phyloP scores from a whole-genome alignment of 2,113 vertebrate species.

The Spilogale gracilis region DNA sequence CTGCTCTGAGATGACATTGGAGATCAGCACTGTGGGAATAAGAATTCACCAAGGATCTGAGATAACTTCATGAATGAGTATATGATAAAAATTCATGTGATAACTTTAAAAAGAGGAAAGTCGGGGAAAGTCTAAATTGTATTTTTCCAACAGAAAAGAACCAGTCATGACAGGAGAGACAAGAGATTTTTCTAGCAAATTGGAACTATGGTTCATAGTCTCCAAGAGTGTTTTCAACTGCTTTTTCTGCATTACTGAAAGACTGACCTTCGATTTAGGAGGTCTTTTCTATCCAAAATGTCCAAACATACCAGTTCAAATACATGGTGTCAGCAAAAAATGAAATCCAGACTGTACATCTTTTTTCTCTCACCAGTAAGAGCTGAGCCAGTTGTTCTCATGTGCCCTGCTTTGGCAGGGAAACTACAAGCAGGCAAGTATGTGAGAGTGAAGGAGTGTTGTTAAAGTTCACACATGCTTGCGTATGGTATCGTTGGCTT shows the following conservation, averaged over 20 bases:
- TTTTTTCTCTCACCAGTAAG: background rate
- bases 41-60: background rate
- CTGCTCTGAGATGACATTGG: background rate
- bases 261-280: background rate
- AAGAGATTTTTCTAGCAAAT: background rate
- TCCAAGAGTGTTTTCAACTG: background rate
- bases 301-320: slow-evolving; percentile 18
- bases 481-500: background rate
- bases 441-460: background rate
- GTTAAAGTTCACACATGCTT: background rate
- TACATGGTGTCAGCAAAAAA: slow-evolving; percentile 35
- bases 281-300: background rate
- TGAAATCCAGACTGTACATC: background rate
- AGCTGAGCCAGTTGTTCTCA: slow-evolving; percentile 44
- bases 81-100: background rate
- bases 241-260: background rate
- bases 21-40: background rate
- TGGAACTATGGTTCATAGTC: background rate
- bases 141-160: slow-evolving; percentile 1
- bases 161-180: background rate
- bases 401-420: background rate
- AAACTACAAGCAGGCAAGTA: background rate
- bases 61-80: background rate
- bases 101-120: background rate
- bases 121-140: background rate